Base-by-base conservation (phyloP, 2,888 invertebrate genomes). In the Parnassius apollo region DNA sequence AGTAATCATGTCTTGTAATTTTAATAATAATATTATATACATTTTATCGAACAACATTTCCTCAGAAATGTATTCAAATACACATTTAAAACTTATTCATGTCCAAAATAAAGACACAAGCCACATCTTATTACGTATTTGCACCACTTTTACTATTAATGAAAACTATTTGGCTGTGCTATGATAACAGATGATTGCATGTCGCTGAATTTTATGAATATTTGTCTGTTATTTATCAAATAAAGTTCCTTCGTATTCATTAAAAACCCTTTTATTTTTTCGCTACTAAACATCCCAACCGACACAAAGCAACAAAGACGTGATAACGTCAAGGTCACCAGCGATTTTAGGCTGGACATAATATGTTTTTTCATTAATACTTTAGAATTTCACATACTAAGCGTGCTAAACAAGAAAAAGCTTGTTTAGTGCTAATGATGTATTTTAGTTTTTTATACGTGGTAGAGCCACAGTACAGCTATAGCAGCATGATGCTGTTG, bases 241-340 rank as follows among this genome's bases (percentile, higher is more conserved):
- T 91, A 91, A 91, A 91, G 88, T 88, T 91, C 88, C 91, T 89
- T 88, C 86, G 75, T 83, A 86, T 81, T 82, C 76, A 69, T 72
- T 73, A 75, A 75, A 65, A 44, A 45, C 7, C 35, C 7, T 48
- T 54, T 63, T 67, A 61, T 72, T 79, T 76, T 64, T 75, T 45
- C 4, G 9, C 13, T n/a, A 4, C 0, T 7, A 7, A 35, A 35
- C 4, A 35, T 35, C 0, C 7, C 7, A 35, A 35, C 35, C 35
- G 4, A 35, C 7, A 35, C 7, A 35, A 35, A 35, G 35, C 35
- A 3, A 35, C 7, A 35, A 7, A 35, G 35, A 35, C 7, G 4
- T 35, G 7, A 35, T 35, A 35, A 18, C 18, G 18, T 18, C 18
- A 18, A 0, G 18, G 18, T 18, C 18, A 0, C 18, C 18, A 18